Evolutionary conservation across 2,797 vertebrate species (phyloP).

Genomic region (Perodicticus potto): DNA sequence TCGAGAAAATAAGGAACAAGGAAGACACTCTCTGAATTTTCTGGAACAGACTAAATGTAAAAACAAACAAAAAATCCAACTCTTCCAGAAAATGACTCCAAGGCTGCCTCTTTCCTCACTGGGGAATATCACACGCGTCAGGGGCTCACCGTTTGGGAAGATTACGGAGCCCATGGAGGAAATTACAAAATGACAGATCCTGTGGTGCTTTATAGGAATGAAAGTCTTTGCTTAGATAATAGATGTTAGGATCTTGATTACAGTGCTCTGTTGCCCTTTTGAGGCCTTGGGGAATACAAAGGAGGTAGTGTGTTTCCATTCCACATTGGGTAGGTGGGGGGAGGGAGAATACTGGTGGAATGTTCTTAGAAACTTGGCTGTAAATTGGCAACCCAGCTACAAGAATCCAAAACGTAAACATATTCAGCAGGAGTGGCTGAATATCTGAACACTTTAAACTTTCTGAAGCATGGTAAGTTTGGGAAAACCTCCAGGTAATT

Average conservation of each 20-base stretch:
- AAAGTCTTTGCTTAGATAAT: neutral
- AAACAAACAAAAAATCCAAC: no score
- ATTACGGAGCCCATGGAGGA: neutral
- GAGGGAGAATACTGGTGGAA: neutral
- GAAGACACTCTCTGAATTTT: neutral
- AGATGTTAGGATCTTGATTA: neutral
- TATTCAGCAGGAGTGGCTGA: neutral
- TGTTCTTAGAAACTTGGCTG: neutral
- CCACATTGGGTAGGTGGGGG: neutral
- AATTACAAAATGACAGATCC: neutral
- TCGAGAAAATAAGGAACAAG: neutral
- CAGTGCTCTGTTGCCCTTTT: neutral
- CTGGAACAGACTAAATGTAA: neutral
- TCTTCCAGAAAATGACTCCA: no score
- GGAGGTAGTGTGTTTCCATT: neutral
- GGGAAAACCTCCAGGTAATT: neutral
- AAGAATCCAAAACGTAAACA: neutral
- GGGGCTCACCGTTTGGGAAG: neutral
- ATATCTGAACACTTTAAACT: neutral
- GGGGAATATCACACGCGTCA: neutral
- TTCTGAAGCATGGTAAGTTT: neutral
- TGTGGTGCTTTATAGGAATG: neutral
- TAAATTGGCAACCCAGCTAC: neutral
- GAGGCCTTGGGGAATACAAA: neutral
- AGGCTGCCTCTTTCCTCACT: accelerated